A percentile compares a stretch with the other conserved stretches of the same genome.
These are phyloP conservation scores for Dendroctonus valens DNA, from an alignment of 1,140 invertebrate species.

Conservation along the genomic window DNA sequence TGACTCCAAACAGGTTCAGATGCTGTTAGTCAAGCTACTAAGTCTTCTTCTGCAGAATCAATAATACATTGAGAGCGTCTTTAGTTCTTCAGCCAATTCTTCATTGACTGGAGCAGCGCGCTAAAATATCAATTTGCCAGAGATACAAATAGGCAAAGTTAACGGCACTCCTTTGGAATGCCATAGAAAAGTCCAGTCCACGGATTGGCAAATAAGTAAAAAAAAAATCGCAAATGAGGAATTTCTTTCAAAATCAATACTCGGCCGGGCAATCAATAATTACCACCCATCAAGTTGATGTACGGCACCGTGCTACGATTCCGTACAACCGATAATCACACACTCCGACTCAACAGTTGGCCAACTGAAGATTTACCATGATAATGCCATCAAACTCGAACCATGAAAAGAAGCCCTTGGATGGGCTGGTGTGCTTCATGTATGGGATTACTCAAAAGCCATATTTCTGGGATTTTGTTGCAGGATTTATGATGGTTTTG, in stretches of 20 bases:
- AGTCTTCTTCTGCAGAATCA: no score
- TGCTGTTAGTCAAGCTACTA: no score
- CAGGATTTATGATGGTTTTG: conserved; percentile 18
- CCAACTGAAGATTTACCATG: conserved; percentile 4
- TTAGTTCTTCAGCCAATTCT: no score
- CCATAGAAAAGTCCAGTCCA: no score
- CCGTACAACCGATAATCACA: conserved; percentile 32
- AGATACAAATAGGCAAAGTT: no score
- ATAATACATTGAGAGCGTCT: no score
- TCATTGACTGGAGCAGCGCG: no score
- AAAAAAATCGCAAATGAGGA: conserved; percentile 10
- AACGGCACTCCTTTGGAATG: no score
- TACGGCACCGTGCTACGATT: conserved; percentile 32
- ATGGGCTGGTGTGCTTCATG: conserved; percentile 2
- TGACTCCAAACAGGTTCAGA: no score
- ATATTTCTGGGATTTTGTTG: conserved; percentile 18
- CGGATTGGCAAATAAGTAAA: neutral
- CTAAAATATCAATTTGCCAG: no score
- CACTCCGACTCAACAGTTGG: conserved; percentile 21
- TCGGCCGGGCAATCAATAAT: conserved; percentile 28
- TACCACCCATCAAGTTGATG: conserved; percentile 31
- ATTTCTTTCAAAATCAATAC: conserved; percentile 30
- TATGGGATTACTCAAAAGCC: conserved; percentile 25
- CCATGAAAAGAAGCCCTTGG: neutral
- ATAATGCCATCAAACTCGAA: conserved; percentile 3